Conservation (phyloP, 2,888 invertebrate species). For the Harmothoe impar region DNA sequence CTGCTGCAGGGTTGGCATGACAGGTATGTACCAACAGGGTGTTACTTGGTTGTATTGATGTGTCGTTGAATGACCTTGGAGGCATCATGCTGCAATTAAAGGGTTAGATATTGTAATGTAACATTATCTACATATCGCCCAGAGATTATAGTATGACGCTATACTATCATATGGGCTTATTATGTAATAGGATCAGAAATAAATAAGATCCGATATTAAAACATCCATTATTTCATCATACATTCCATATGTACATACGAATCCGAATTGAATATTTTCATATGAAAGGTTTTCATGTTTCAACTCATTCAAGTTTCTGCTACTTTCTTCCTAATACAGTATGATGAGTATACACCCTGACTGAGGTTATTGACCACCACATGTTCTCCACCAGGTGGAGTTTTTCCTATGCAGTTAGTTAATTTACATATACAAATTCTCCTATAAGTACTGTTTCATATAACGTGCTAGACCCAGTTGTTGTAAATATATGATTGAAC, state of each 20-base stretch:
- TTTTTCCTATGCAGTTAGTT: conserved; percentile 20
- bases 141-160: not conserved
- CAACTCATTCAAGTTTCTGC: not conserved
- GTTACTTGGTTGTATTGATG: no score
- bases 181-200: not conserved
- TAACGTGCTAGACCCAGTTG: not conserved
- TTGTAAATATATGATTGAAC: not conserved
- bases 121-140: not conserved
- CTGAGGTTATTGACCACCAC: not conserved
- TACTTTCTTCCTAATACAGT: not conserved
- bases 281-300: not conserved
- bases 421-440: not conserved
- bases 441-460: not conserved
- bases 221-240: not conserved
- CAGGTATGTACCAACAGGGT: no score
- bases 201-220: not conserved
- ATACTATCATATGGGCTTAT: not conserved
- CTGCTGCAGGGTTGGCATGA: no score
- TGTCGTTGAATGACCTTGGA: no score
- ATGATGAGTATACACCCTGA: not conserved
- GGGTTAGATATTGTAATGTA: not conserved
- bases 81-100: no score
- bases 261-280: not conserved
- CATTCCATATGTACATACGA: not conserved
- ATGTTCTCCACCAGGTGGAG: not conserved